Percentiles rank a stretch among this genome's conserved stretches.
phyloP scores from a whole-genome alignment of 2,797 vertebrate genomes.

The Semotilus atromaculatus region DNA sequence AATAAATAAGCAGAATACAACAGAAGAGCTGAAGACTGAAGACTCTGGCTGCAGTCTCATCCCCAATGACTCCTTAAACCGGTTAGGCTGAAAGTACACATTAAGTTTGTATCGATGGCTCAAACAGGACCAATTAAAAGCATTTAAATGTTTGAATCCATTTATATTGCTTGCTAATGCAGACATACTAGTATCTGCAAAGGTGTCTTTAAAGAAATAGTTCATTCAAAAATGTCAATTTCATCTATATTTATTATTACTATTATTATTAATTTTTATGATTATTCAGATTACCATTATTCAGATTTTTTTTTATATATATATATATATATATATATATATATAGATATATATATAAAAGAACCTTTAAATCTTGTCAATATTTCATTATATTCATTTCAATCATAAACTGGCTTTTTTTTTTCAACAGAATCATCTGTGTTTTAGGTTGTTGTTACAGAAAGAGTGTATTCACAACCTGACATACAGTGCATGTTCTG shows the following conservation, averaged over 20 bases:
- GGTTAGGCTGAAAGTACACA: neutral
- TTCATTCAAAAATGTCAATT: neutral
- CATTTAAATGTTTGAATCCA: neutral
- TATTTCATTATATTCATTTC: neutral
- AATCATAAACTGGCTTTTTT: neutral
- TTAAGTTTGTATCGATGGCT: neutral
- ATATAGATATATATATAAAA: no score
- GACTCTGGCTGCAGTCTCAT: constrained; percentile 10
- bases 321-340: no score
- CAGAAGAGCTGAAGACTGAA: neutral
- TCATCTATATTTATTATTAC: no score
- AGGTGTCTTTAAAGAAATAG: neutral
- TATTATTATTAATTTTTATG: neutral
- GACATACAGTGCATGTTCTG: no score
- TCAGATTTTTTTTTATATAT: neutral
- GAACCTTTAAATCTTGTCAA: neutral
- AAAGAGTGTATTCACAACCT: neutral
- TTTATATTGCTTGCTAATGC: neutral
- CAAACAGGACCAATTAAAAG: constrained; percentile 2
- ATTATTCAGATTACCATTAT: neutral
- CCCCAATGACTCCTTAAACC: constrained; percentile 11
- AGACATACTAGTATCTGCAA: neutral
- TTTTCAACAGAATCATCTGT: no score
- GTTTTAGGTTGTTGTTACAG: no score
- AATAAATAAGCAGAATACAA: neutral